Evolutionary conservation across 2,888 invertebrate species (phyloP).

Genomic region (Carabus problematicus): DNA sequence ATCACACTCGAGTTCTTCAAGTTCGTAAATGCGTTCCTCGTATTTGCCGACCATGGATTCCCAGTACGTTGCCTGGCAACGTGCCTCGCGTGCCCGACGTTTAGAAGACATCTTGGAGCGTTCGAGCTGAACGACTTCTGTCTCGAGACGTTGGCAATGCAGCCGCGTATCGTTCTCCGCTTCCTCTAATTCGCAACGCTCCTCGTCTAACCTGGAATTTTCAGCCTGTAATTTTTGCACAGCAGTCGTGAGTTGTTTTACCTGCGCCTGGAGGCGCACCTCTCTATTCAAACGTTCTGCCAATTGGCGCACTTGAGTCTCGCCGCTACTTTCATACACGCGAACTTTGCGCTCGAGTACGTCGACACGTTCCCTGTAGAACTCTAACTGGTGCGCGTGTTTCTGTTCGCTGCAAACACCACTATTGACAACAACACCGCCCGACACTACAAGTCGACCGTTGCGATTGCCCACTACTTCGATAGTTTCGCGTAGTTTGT

Average conservation of each 20-base stretch:
- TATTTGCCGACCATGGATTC: slow-evolving; percentile 60
- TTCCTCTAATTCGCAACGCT: slow-evolving; percentile 77
- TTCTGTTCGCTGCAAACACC: slow-evolving; percentile 17
- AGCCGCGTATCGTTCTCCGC: slow-evolving; percentile 77
- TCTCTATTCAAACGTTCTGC: slow-evolving; percentile 70
- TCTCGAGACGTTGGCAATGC: slow-evolving; percentile 63
- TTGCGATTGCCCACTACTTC: slow-evolving; percentile 60
- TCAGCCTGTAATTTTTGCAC: slow-evolving; percentile 68
- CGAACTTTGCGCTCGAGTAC: slow-evolving; percentile 70
- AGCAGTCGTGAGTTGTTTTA: slow-evolving; percentile 60
- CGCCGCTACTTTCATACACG: slow-evolving; percentile 71
- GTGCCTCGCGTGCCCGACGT: slow-evolving; percentile 48
- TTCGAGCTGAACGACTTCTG: slow-evolving; percentile 48
- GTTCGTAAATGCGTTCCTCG: slow-evolving; percentile 62
- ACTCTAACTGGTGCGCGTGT: slow-evolving; percentile 53
- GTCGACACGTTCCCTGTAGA: slow-evolving; percentile 71
- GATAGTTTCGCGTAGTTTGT: slow-evolving; percentile 68
- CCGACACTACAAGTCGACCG: slow-evolving; percentile 53
- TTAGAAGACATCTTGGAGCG: slow-evolving; percentile 50
- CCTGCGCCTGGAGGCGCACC: slow-evolving; percentile 62
- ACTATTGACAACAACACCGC: slow-evolving; percentile 1
- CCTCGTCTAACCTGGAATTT: slow-evolving; percentile 72
- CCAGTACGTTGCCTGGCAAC: slow-evolving; percentile 45
- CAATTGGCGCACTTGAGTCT: slow-evolving; percentile 67
- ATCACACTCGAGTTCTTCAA: slow-evolving; percentile 64